Evolutionary conservation across 2,888 invertebrate genomes (phyloP).

Genomic region (Apotomis turbidana): DNA sequence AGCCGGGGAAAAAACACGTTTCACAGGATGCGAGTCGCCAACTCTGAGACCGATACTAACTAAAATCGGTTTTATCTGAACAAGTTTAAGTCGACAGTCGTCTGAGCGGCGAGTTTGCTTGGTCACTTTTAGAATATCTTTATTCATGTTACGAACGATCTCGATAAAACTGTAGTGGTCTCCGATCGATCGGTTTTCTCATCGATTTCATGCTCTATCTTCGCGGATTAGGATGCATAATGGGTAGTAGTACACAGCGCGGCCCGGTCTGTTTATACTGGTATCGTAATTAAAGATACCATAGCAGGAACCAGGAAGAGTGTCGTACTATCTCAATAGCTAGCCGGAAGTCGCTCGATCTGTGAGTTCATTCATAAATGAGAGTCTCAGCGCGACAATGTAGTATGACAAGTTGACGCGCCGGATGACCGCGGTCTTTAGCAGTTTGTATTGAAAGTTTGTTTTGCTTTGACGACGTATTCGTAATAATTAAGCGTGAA

Average conservation of each 20-base stretch:
- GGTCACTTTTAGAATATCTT: conserved; percentile 80
- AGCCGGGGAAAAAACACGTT: conserved; percentile 78
- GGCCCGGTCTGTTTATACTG: conserved; percentile 71
- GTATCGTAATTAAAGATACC: conserved; percentile 80
- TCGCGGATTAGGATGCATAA: conserved; percentile 53
- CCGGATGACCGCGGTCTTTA: conserved; percentile 63
- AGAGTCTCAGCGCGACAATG: conserved; percentile 72
- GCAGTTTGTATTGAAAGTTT: conserved; percentile 58
- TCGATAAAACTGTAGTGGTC: conserved; percentile 74
- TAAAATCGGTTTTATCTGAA: conserved; percentile 58
- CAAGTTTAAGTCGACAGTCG: conserved; percentile 62
- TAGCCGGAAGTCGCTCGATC: conserved; percentile 83
- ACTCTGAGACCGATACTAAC: conserved; percentile 55
- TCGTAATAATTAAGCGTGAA: conserved; percentile 76
- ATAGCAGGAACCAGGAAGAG: conserved; percentile 84
- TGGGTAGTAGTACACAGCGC: conserved; percentile 45
- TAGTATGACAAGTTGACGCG: conserved; percentile 70
- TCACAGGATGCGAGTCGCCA: conserved; percentile 75
- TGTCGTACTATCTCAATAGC: conserved; percentile 83
- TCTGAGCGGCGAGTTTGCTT: conserved; percentile 53
- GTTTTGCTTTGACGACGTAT: conserved; percentile 57
- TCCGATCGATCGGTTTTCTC: conserved; percentile 60
- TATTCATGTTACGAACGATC: conserved; percentile 81
- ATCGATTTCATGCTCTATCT: conserved; percentile 62
- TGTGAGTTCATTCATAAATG: conserved; percentile 84